Evolutionary conservation across 2,797 vertebrate species (phyloP), one percentile per base, ranked within the genome.

Genomic region (Aselliscus stoliczkanus): DNA sequence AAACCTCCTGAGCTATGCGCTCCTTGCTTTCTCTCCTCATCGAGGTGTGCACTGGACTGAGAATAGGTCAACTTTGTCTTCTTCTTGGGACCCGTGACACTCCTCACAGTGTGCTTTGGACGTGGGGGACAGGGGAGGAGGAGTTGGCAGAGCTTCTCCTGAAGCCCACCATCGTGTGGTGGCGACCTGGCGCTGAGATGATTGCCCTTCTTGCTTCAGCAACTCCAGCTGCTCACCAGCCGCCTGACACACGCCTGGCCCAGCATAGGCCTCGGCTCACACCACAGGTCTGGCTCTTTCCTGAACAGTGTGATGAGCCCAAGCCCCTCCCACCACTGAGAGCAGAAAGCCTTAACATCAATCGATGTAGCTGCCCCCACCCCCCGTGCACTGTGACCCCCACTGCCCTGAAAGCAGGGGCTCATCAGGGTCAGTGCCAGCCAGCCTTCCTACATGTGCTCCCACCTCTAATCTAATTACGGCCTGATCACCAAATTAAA

Each of bases 401-500:
- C 92, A 4, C 56, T 93, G 88, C 93, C 97, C 95, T 97, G 93
- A 95, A 97, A 97, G 69, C 82, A 79, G 73, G 85, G 96, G 52
- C 91, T 94, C 69, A 27, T 72, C 69, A 10, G 90, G 96, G 96
- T 97, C 96, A 95, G 39, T 76, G 88, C 14, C 20, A 80, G 96
- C 96, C 96, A 97, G 11, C 82, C 81, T 88, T 96, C 88, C 20
- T 2, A 47, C 94, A 82, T 88, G 95, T 56, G 69, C 92, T 82
- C 81, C 93, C 95, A 88, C 75, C 94, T 96, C 96, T 97, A 90
- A 98, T 97, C 90, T 65, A 91, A 94, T 97, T 97, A 95, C 88
- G 97, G 91, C 88, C 90, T 87, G 70, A 96, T 97, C 96, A 96
- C 94, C 97, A 96, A 97, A 97, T 97, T 97, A 96, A 97, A 97